Evolutionary conservation across 1,140 invertebrate genomes (phyloP), one percentile per base, ranked within the genome.

Genomic region (Leguminivora glycinivorella): DNA sequence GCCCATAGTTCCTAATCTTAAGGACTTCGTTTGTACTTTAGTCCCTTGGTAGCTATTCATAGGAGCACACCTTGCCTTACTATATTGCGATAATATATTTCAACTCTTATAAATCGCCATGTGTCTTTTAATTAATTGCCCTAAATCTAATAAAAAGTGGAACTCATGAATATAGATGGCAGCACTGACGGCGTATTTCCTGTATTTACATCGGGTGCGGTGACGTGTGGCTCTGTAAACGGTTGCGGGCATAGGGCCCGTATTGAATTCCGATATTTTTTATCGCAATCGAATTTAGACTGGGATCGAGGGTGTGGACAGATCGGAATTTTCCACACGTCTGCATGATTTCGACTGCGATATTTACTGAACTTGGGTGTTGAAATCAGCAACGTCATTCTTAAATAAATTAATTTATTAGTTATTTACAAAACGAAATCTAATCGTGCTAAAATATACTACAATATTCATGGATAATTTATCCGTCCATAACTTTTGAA

Each of bases 251-350:
- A 31, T 34, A 60, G 26, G 26, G 58, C 25, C 58, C 26, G 25
- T 63, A 63, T 63, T 63, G 58, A 29, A 63, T 63, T 63, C 58
- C 58, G 25, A 63, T 63, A 63, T 63, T 63, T 60, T 63, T 63
- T 63, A 63, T 29, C 25, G 25, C 14, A 63, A 9, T 34, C 14
- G 25, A 26, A 63, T 63, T n/a, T 29, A 63, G n/a, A 63, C 14
- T 29, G 10, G 6, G 58, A 63, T 63, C 58, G 58, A 17, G 58
- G 58, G 17, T n/a, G 58, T 34, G 58, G 17, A 31, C 58, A 7
- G 58, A 63, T 52, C 19, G 47, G 0, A 52, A 52, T 52, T 52
- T 52, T 52, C 14, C 14, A 31, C 7, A 4, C 12, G 10, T 5
- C 1, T 52, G 6, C 7, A 52, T 52, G 7, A 19, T 52, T 19